Evolutionary conservation across 2,888 invertebrate genomes (phyloP), one percentile per base, ranked within the genome.

Genomic region (Fragum whitleyi): DNA sequence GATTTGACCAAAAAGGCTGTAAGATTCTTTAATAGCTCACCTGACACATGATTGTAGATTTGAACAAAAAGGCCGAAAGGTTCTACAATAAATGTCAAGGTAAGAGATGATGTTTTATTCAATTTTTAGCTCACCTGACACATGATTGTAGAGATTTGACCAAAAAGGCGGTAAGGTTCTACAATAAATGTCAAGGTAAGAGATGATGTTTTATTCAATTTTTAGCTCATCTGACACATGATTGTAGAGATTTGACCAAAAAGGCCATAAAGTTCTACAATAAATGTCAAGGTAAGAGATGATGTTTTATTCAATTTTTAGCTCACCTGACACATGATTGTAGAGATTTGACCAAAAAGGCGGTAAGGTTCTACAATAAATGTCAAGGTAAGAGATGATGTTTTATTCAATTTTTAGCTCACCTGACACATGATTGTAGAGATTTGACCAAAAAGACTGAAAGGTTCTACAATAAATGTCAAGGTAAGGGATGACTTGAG

Each of bases 81-180:
- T 62, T 36, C 39, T 62, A 36, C 21, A 62, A 16, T 42, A 72
- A 57, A 42, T 2, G 21, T 59, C 26, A 61, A 26, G 61, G 42
- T 26, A 47, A 19, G 59, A n/a, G n/a, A n/a, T n/a, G n/a, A n/a
- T n/a, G n/a, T n/a, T n/a, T n/a, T n/a, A n/a, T n/a, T n/a, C n/a
- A n/a, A n/a, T 42, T 11, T 7, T 11, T 11, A 42, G 16, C 16
- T 42, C 11, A 42, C 16, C 16, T 11, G 16, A n/a, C 77, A 19
- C 57, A 77, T 14, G 86, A 79, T 5, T 55, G 74, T 3, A 7
- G n/a, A n/a, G 42, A 14, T 1, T 69, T 82, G 7, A 74, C 80
- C 0, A 62, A 42, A 0, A 55, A 75, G 11, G 79, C 81, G 1
- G 11, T 29, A n/a, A 21, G 67, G 19, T 62, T 36, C 39, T 62